Evolutionary conservation across 2,797 vertebrate genomes (phyloP), one percentile per base, ranked within the genome.

Genomic region (Pelodytes ibericus): DNA sequence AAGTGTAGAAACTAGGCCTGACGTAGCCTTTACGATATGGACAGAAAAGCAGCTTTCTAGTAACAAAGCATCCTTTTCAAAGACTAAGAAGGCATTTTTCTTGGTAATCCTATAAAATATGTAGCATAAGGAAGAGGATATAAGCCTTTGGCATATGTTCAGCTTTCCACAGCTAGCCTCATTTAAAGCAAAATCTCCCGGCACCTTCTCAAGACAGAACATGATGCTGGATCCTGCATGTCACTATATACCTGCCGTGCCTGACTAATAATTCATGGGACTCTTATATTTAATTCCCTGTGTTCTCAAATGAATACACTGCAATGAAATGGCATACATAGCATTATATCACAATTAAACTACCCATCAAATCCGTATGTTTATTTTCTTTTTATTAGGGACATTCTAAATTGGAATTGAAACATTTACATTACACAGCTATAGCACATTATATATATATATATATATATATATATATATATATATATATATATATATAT

Each of bases 41-140:
- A 30, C 57, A 25, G 31, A 39, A 66, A 13, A 59, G 33, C 62
- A 49, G 68, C 53, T 69, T 47, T 3, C 41, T 26, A 11, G 30
- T 59, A 64, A 71, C 57, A 63, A 62, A 62, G 44, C 33, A 57
- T 60, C 31, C 29, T 33, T 61, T 71, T 59, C 61, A 67, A 66
- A 67, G 69, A 24, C n/a, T 56, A 70, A 63, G 47, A 76, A 70
- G 58, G 49, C 25, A 39, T 56, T 72, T 72, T 66, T 72, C 61
- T 24, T 61, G 56, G 31, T 78, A 72, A 78, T 78, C 75, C 63
- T 61, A 44, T 72, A 72, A 78, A 67, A 78, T 78, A 72, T 78
- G 75, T 72, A 70, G 59, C 66, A 76, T 70, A 70, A 63, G 74
- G 66, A 64, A 57, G 33, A 76, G 5, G 25, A 53, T 51, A 36